Evolutionary conservation across 1,140 invertebrate species (phyloP).

Genomic region (Lucilia cuprina): DNA sequence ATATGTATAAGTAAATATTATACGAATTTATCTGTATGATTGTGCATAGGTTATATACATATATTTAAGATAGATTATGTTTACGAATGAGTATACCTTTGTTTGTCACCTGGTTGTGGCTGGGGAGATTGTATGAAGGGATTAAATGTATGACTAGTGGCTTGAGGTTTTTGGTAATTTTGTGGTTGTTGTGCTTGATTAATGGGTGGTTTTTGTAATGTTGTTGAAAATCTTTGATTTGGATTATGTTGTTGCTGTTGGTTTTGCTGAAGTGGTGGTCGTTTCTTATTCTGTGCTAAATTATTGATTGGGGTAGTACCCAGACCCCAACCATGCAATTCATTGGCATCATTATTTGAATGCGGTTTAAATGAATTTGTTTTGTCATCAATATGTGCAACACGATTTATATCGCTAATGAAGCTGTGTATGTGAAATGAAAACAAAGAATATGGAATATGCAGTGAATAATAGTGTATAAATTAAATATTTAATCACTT

Average conservation of each 20-base stretch:
- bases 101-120: constrained; percentile 47
- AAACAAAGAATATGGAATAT: background rate
- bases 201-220: constrained; percentile 41
- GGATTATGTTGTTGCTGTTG: constrained; percentile 50
- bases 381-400: constrained; percentile 64
- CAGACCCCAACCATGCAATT: constrained; percentile 68
- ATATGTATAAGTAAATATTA: background rate
- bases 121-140: constrained; percentile 47
- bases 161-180: constrained; percentile 52
- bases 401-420: constrained; percentile 66
- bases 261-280: constrained; percentile 40
- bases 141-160: constrained; percentile 60
- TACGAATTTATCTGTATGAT: too few relatives aligned
- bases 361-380: constrained; percentile 64
- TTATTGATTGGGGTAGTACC: constrained; percentile 52
- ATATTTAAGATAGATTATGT: background rate
- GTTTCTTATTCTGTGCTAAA: constrained; percentile 47
- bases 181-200: constrained; percentile 46
- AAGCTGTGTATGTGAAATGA: constrained; percentile 61
- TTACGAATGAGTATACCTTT: constrained; percentile 49
- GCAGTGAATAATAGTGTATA: background rate
- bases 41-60: too few relatives aligned
- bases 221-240: constrained; percentile 42
- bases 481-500: constrained; percentile 48
- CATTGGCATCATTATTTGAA: constrained; percentile 64